phyloP scores from a whole-genome alignment of 2,888 invertebrate species.

The Acanthosepion pharaonis region DNA sequence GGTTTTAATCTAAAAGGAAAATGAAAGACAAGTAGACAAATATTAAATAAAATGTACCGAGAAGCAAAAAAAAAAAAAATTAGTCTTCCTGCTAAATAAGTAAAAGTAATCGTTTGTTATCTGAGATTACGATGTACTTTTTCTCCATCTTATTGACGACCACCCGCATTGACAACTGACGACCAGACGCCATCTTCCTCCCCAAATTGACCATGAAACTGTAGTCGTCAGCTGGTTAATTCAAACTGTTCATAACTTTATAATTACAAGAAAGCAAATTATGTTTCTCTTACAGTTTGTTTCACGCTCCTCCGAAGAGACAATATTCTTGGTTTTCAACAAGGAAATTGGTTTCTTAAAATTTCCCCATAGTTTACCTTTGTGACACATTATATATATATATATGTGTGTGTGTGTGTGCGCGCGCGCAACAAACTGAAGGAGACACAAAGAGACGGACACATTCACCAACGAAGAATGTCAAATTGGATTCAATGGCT shows the following conservation, averaged over 20 bases:
- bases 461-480: neutral
- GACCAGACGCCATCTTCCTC: neutral
- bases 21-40: too few relatives aligned
- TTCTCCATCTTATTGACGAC: neutral
- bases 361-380: neutral
- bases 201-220: neutral
- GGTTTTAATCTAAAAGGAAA: too few relatives aligned
- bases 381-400: neutral
- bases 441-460: neutral
- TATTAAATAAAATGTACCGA: neutral
- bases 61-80: neutral
- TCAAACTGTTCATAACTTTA: neutral
- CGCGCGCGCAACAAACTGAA: neutral
- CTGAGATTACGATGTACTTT: neutral
- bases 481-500: neutral
- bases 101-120: neutral
- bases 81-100: neutral
- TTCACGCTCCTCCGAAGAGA: neutral
- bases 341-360: too few relatives aligned
- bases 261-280: conserved; percentile 3
- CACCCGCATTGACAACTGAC: neutral
- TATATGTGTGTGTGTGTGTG: too few relatives aligned
- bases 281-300: neutral
- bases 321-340: neutral
- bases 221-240: neutral